A percentile compares a stretch with the other conserved stretches of the same genome.
Evolutionary conservation across 37 sponge, comb jelly and placozoan genomes (phyloP).

Genomic region (Tethya wilhelma): DNA sequence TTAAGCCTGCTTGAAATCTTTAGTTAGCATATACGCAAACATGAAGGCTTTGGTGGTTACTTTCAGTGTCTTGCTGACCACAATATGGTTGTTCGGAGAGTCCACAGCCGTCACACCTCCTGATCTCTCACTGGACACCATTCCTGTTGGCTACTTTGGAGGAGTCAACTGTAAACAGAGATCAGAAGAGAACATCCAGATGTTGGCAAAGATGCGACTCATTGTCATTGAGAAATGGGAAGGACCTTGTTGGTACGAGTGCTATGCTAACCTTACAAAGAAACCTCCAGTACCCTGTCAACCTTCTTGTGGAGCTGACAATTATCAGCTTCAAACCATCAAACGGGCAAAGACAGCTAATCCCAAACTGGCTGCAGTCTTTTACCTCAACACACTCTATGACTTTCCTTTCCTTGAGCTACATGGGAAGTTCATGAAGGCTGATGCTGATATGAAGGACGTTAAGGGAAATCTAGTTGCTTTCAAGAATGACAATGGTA

Average conservation of each 20-base stretch:
- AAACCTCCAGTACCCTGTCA: constrained; percentile 25
- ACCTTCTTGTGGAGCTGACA: constrained; percentile 23
- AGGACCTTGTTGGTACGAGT: constrained; percentile 27
- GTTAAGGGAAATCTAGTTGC: constrained; percentile 26
- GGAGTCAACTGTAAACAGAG: constrained; percentile 18
- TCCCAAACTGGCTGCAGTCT: constrained; percentile 22
- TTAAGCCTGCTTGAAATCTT: no score
- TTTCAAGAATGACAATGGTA: no score
- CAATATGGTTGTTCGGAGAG: neutral
- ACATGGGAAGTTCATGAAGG: no score
- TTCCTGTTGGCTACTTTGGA: constrained; percentile 29
- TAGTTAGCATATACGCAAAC: no score
- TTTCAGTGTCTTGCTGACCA: no score
- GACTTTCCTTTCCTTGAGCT: constrained; percentile 14
- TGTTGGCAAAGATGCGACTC: constrained; percentile 32
- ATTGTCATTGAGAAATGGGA: constrained; percentile 48
- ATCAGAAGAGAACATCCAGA: constrained; percentile 16
- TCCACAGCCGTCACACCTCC: constrained; percentile 21
- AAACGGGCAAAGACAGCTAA: constrained; percentile 30
- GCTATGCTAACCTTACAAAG: constrained; percentile 18
- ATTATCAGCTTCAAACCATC: constrained; percentile 12
- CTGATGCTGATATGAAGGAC: constrained; percentile 3
- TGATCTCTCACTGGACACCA: constrained; percentile 20
- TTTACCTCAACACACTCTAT: constrained; percentile 31
- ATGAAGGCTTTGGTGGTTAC: no score